Base-by-base conservation (phyloP, 1,140 invertebrate species). In the Pogonognathellus flavescens region DNA sequence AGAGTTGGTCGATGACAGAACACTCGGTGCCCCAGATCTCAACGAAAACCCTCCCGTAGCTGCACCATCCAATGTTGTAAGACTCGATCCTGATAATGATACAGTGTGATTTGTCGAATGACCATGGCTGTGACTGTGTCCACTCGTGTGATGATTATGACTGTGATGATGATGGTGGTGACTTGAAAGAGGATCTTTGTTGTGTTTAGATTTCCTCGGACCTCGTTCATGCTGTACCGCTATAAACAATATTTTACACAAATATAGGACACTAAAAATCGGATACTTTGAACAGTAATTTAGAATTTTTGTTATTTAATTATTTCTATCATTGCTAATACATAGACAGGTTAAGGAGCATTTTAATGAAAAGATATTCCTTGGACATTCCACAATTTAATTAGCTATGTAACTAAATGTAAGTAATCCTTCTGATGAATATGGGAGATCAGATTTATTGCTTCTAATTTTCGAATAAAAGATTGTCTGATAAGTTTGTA, bases 171-270 rank as follows among this genome's bases (percentile, higher is more conserved):
- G 89, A 14, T 85, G 84, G 70, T 85, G 86, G 82, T 86, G 84
- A 88, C 83, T 80, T 18, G 82, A 50, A 59, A 60, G 49, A 31
- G 82, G 62, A n/a, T 86, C 87, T 59, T 92, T 91, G 81, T 91
- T 91, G 10, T 90, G 87, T 85, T 92, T 93, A 13, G 93, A 91
- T 89, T 93, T 93, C 18, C 93, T 86, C 10, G 93, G 93, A 41
- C 93, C 93, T 85, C 93, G 87, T 88, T 93, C 93, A 89, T 93
- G 93, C 89, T 93, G 93, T 14, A 93, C 93, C 82, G 93, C 93
- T 93, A 82, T 50, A 31, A 81, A 55, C 18, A 57, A 22, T 18
- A 55, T 57, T 57, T 22, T 70, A 70, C 1, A 18, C 62, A 18
- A 4, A 22, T 18, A n/a, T n/a, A n/a, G n/a, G n/a, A n/a, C n/a